A percentile compares a stretch with the other conserved stretches of the same genome.
Conservation (phyloP, 1,140 invertebrate genomes). For the Scaptomyza montana region DNA sequence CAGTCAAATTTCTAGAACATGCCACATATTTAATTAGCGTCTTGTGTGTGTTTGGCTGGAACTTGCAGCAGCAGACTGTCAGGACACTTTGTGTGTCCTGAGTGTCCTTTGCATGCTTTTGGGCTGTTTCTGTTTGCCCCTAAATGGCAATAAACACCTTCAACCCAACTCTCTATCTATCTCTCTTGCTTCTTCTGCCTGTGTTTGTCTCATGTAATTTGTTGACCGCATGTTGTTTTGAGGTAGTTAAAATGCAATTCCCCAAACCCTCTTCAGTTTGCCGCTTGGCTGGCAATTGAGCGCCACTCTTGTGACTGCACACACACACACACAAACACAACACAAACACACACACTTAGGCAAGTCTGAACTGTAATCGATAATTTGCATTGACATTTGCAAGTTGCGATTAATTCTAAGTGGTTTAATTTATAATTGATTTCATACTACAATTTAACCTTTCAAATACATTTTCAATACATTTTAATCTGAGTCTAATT, state of each 20-base stretch:
- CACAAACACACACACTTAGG: too few relatives aligned
- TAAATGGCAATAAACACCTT: constrained; percentile 27
- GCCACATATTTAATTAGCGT: constrained; percentile 57
- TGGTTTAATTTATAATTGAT: constrained; percentile 56
- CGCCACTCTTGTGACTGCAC: too few relatives aligned
- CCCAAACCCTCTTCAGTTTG: not conserved
- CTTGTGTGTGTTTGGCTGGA: constrained; percentile 8
- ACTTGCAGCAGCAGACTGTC: constrained; percentile 4
- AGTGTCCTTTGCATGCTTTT: constrained; percentile 31
- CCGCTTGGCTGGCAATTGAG: not conserved
- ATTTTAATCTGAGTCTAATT: constrained; percentile 22
- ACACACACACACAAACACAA: too few relatives aligned
- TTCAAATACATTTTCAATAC: constrained; percentile 13
- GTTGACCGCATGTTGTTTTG: constrained; percentile 49
- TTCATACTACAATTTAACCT: constrained; percentile 20
- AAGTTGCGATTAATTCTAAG: constrained; percentile 31
- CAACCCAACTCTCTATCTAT: not conserved
- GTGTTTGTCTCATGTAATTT: constrained; percentile 49
- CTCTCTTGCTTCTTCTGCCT: constrained; percentile 2
- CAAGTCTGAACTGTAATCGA: constrained; percentile 42
- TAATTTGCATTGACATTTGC: constrained; percentile 37
- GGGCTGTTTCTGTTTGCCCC: constrained; percentile 24
- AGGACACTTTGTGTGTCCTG: constrained; percentile 4
- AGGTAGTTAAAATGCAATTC: constrained; percentile 16
- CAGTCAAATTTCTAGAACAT: constrained; percentile 25